Evolutionary conservation across 2,888 invertebrate genomes (phyloP).

Genomic region (Acronicta psi): DNA sequence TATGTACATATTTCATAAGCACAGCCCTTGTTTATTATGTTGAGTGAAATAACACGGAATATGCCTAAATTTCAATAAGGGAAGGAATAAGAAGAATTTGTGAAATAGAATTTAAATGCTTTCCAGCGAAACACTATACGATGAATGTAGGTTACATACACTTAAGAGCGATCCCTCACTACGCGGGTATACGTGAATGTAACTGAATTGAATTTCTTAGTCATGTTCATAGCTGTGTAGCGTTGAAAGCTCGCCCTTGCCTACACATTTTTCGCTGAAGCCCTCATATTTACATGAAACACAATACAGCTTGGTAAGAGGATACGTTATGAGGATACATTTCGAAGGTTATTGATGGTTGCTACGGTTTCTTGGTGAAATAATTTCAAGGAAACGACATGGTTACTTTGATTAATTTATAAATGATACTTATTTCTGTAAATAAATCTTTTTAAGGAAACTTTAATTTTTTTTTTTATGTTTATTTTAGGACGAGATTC

Average conservation of each 20-base stretch:
- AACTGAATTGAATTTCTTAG: constrained; percentile 70
- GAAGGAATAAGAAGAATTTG: constrained; percentile 5
- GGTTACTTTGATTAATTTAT: neutral
- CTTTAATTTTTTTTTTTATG: no score
- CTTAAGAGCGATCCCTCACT: constrained; percentile 37
- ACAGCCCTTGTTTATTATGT: constrained; percentile 37
- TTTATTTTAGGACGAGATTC: no score
- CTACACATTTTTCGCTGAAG: constrained; percentile 43
- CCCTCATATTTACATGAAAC: constrained; percentile 54
- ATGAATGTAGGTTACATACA: constrained; percentile 33
- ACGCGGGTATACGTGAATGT: constrained; percentile 27
- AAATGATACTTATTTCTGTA: no score
- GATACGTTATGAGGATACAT: constrained; percentile 40
- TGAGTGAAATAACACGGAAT: constrained; percentile 18
- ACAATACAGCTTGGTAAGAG: constrained; percentile 52
- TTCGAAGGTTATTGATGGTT: constrained; percentile 45
- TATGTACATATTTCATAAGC: constrained; percentile 48
- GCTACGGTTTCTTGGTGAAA: constrained; percentile 19
- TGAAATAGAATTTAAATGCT: constrained; percentile 21
- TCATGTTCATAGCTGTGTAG: constrained; percentile 57
- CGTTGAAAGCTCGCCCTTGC: constrained; percentile 40
- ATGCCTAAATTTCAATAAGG: constrained; percentile 15
- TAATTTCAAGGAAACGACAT: constrained; percentile 23
- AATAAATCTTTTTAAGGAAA: no score
- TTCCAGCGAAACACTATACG: constrained; percentile 40